Percentiles rank a stretch among this genome's conserved stretches.
phyloP scores from a whole-genome alignment of 1,140 invertebrate species.

The Diuraphis noxia region DNA sequence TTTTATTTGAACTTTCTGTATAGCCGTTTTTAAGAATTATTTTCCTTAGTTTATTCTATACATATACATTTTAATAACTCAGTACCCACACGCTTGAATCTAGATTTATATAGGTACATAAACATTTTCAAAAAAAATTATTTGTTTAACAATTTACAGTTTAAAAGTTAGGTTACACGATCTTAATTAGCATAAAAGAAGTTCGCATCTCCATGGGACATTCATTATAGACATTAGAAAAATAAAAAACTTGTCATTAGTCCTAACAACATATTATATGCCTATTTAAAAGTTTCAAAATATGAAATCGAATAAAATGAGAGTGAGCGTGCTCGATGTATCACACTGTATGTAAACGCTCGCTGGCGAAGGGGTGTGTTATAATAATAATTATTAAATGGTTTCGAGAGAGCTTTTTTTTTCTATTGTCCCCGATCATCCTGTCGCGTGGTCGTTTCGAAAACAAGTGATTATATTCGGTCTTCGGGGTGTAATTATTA shows the following conservation, averaged over 20 bases:
- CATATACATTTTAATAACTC: no score
- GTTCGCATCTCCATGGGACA: background rate
- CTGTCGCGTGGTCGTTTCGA: background rate
- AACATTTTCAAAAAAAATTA: background rate
- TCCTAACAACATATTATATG: no score
- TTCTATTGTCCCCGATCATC: background rate
- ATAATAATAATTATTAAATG: background rate
- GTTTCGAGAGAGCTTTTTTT: background rate
- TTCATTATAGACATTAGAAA: background rate
- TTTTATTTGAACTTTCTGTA: background rate
- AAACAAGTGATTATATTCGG: background rate
- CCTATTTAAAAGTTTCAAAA: background rate
- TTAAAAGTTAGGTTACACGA: background rate
- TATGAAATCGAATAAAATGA: background rate
- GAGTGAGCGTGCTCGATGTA: background rate
- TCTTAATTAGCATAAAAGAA: background rate
- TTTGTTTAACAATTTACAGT: background rate
- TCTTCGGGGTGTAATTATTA: background rate
- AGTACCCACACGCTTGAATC: no score
- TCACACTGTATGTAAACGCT: background rate
- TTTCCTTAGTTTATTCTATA: no score
- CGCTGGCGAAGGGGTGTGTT: background rate
- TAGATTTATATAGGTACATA: background rate
- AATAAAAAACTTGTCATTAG: background rate
- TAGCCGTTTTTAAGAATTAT: no score